Evolutionary conservation across 1,140 invertebrate genomes (phyloP), one percentile per base, ranked within the genome.

Genomic region (Lasaia peninsularis): DNA sequence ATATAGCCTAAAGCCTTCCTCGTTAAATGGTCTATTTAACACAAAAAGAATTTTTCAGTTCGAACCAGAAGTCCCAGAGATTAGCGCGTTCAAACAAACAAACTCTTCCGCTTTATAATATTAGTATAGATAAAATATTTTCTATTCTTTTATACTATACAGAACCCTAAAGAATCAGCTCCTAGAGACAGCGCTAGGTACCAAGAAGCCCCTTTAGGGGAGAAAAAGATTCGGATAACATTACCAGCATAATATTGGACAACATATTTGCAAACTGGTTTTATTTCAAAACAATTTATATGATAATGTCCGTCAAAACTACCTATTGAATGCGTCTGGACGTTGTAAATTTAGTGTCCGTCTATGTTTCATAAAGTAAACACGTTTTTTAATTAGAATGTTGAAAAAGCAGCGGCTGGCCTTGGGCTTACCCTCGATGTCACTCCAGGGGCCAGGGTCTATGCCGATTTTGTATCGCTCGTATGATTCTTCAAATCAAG

Each of bases 241-340:
- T 12, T 14, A 28, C 24, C 24, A 28, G n/a, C n/a, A 28, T 28
- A 28, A 28, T 28, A 28, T 6, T 28, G 4, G 12, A 40, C n/a
- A 40, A 40, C 40, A 48, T 6, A 48, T 48, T 48, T 21, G 40
- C 40, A 21, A 48, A 48, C 40, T 11, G 40, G 40, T 48, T 48
- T 48, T 48, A 3, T 10, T 10, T 21, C 11, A 18, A 10, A 11
- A 21, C 14, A 20, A 48, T 48, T 48, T 48, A 21, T 48, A 48
- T 48, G 40, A 48, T 48, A 48, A 48, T 48, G 40, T 20, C 5
- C 9, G 16, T 0, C 18, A 21, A 48, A 10, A 48, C 40, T 48
- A 48, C 16, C 14, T 18, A 48, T 48, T 48, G 40, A 48, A 48
- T 20, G 40, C 18, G 40, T 48, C 40, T 48, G 40, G 40, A 48